Evolutionary conservation across 2,797 vertebrate genomes (phyloP), one percentile per base, ranked within the genome.

Genomic region (Halcyon smyrnensis): DNA sequence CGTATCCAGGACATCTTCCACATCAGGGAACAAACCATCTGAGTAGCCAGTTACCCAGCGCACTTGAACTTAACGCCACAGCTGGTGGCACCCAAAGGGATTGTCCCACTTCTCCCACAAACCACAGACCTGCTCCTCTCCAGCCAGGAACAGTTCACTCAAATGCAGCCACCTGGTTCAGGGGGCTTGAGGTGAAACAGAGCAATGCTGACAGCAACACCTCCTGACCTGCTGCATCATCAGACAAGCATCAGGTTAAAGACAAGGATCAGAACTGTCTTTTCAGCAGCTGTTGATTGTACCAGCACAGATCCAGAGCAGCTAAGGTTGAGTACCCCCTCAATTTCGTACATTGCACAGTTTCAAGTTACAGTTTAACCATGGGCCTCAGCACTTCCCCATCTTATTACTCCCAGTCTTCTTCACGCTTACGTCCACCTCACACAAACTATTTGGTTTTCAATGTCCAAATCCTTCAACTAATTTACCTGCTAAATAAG

Each of bases 71-170:
- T 16, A 17, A 37, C 28, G 32, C 21, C 37, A 53, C 43, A 59
- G 43, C 50, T 51, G 37, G 50, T 6, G 59, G 36, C 43, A 39
- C 50, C 32, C 11, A 30, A 12, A 39, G 11, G 7, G 13, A 24
- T 11, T 71, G 65, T 17, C 9, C 45, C n/a, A 6, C 14, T 82
- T 21, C n/a, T 57, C 32, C 62, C 37, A 63, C 23, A 63, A 43
- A 28, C 34, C 4, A 1, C 15, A 4, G 0, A 2, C 1, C 11
- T 21, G 8, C 25, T 50, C 43, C 48, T 39, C 63, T 50, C 16
- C 1, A 75, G 24, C 11, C 76, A 37, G 30, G 63, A 41, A 41
- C 1, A 4, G 20, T 11, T 12, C 19, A 50, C 15, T 24, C 11
- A 57, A n/a, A 36, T 2, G 11, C 69, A 45, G 54, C 28, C 17